Percentiles rank a stretch among this genome's conserved stretches.
Evolutionary conservation across 2,113 vertebrate species (phyloP).

Genomic region (Caracal caracal): DNA sequence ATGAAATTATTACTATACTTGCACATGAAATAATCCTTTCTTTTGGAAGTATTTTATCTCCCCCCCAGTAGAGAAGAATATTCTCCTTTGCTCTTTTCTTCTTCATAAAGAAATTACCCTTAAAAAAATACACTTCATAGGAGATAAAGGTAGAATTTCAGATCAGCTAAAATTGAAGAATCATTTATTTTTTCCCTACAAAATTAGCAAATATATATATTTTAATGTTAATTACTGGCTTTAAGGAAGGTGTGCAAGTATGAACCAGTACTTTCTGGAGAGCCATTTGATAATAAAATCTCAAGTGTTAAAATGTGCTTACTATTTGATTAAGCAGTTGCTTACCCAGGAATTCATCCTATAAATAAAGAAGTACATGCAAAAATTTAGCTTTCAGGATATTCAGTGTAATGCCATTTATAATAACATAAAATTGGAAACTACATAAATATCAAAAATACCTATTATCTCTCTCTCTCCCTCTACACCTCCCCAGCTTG

Average conservation of each 20-base stretch:
- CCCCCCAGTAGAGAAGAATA: neutral
- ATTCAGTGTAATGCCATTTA: neutral
- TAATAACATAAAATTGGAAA: neutral
- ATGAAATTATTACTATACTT: conserved; percentile 44
- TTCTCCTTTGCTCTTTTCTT: conserved; percentile 54
- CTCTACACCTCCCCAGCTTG: no score
- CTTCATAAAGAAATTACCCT: conserved; percentile 49
- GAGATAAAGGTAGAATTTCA: conserved; percentile 36
- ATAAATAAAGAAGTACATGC: neutral
- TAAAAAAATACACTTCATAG: conserved; percentile 36
- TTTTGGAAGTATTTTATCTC: conserved; percentile 37
- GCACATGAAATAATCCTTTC: conserved; percentile 39
- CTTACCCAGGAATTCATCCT: neutral
- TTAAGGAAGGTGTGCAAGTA: neutral
- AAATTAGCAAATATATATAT: conserved; percentile 45
- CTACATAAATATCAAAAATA: conserved; percentile 15
- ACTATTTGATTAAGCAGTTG: neutral
- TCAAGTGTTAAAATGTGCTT: neutral
- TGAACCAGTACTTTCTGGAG: conserved; percentile 1
- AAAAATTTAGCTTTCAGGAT: conserved; percentile 12
- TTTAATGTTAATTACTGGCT: neutral
- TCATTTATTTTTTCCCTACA: conserved; percentile 18
- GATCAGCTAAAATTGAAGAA: conserved; percentile 47
- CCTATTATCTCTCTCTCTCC: neutral
- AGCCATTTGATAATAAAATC: neutral